A percentile compares a stretch with the other conserved stretches of the same genome.
phyloP scores from a whole-genome alignment of 2,113 vertebrate species.

The Sakesphorus luctuosus region DNA sequence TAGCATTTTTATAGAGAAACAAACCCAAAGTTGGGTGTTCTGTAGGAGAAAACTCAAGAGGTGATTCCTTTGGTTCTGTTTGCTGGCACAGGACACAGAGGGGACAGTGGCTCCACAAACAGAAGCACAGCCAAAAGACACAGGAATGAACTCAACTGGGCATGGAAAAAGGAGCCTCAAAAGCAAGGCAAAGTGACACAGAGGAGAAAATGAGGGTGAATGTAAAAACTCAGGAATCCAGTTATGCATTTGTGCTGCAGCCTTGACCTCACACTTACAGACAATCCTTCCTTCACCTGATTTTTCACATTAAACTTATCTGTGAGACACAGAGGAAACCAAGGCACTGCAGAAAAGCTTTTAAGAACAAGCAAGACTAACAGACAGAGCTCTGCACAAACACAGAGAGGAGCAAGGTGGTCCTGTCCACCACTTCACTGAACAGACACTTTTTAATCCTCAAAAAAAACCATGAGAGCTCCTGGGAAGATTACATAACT shows the following conservation, averaged over 20 bases:
- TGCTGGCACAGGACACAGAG: not conserved
- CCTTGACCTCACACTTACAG: not conserved
- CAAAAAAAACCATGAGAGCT: not conserved
- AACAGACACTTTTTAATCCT: not conserved
- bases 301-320: not conserved
- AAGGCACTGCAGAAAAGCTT: not conserved
- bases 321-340: not conserved
- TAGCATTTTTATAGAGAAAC: not conserved
- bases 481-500: not conserved
- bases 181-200: fast-evolving
- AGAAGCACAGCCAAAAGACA: not conserved
- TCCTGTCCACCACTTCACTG: fast-evolving
- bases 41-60: not conserved
- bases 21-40: not conserved
- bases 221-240: not conserved
- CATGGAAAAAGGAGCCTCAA: not conserved
- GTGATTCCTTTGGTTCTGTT: not conserved
- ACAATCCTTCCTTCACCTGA: not conserved
- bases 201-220: not conserved
- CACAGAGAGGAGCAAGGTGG: not conserved
- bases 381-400: not conserved
- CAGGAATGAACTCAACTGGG: not conserved
- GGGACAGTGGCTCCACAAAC: not conserved
- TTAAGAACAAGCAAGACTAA: not conserved
- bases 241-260: not conserved